Evolutionary conservation across 2,113 vertebrate genomes (phyloP), one percentile per base, ranked within the genome.

Genomic region (Callipepla californica): DNA sequence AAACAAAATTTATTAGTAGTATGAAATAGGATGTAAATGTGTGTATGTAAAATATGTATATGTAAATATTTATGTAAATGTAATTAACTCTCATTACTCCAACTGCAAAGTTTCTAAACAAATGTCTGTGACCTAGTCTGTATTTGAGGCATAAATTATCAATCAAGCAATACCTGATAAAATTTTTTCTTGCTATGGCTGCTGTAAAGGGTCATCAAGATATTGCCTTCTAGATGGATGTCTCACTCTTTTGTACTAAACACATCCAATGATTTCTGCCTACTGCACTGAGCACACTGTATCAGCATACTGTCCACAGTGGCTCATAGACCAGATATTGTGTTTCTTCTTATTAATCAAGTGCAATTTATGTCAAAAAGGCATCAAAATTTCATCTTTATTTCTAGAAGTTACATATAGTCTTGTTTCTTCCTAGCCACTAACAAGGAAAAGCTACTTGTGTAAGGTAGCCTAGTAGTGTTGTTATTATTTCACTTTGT

Each of bases 171-270:
- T 36, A 89, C 13, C 59, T 74, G 36, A 92, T 66, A 80, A 92
- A 61, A 28, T 73, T 40, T 61, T 86, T 66, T 88, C 19, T 77
- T 92, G 65, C n/a, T 74, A 62, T 78, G 38, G 21, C 32, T 67
- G 51, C 62, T 63, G 45, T 59, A 85, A 84, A 84, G 57, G 32
- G 16, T 89, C 74, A 67, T 89, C 81, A 92, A 84, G 81, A 84
- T 87, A 84, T 1, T 53, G 47, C 9, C 51, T 67, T 59, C 78
- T 57, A 80, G 36, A 58, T 40, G 23, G 11, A n/a, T 86, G 1
- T 0, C n/a, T n/a, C 51, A 6, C 12, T 85, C 38, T 57, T 63
- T 79, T 81, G 7, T 65, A 32, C 8, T 50, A 75, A 75, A 67
- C 14, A 22, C 42, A 70, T 36, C 77, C 59, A 76, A 10, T 2